A percentile compares a stretch with the other conserved stretches of the same genome.
Evolutionary conservation across 2,797 vertebrate species (phyloP).

Genomic region (Peromyscus eremicus): DNA sequence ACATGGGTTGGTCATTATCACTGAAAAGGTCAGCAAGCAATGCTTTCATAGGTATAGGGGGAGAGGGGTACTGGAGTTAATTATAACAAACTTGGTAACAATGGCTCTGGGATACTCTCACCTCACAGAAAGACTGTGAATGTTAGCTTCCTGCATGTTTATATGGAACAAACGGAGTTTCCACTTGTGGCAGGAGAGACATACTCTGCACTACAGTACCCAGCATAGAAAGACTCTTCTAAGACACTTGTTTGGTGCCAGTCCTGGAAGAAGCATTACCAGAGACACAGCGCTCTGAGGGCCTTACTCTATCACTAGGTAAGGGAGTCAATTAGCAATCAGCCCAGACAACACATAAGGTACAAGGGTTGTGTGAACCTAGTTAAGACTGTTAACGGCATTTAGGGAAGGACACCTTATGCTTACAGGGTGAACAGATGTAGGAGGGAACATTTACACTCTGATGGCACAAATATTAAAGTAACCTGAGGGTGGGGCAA

Average conservation of each 20-base stretch:
- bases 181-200: neutral
- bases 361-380: neutral
- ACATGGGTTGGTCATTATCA: neutral
- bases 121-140: neutral
- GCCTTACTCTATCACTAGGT: neutral
- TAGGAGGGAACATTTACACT: neutral
- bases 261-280: neutral
- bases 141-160: conserved; percentile 7
- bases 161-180: neutral
- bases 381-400: neutral
- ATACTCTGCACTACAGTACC: neutral
- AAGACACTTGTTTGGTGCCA: neutral
- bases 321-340: neutral
- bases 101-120: neutral
- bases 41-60: conserved; percentile 1
- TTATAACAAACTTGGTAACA: neutral
- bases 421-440: neutral
- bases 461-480: neutral
- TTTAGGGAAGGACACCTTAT: neutral
- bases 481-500: neutral
- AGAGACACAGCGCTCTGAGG: neutral
- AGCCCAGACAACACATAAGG: neutral
- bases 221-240: neutral
- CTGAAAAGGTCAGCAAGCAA: neutral
- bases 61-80: neutral